Base-by-base conservation (phyloP, 2,888 invertebrate species). In the Chymomyza procnemis region DNA sequence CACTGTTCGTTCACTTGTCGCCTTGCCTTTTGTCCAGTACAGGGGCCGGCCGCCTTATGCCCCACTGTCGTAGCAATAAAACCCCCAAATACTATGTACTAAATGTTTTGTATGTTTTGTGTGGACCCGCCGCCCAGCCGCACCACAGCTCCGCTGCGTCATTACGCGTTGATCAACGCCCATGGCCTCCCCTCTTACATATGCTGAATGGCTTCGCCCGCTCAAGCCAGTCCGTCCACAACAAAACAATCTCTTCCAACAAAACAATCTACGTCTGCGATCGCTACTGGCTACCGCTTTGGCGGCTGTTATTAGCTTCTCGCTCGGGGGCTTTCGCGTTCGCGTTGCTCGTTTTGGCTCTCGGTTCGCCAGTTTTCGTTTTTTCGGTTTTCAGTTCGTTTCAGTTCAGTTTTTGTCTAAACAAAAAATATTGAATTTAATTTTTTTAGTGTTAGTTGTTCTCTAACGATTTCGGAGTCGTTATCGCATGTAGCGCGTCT, bases 401-500 rank as follows among this genome's bases (percentile, higher is more conserved):
- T 78, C 75, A 77, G 71, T 73, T 79, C 71, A 72, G 77, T 81
- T 84, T 84, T 88, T 84, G 88, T 86, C 88, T 87, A 88, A 86
- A 88, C 88, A 81, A 76, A 76, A 88, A 89, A 87, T 88, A 88
- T 89, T 88, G 89, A 89, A 89, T 88, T 85, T 83, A 89, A 87
- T 88, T 88, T 89, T 83, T 88, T 88, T 88, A 82, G 89, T 89
- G 89, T 89, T 89, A 89, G 89, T 89, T 89, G 89, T 87, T 84
- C 88, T 87, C 88, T 88, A 89, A 89, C 89, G 89, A 89, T 89
- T 89, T 89, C 86, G 85, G 88, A 87, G 89, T 89, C 87, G 87
- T 88, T 89, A 89, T 89, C 89, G 89, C 88, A 89, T 89, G n/a
- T n/a, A n/a, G n/a, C n/a, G 89, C 89, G 89, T 88, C 88, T 89